Percentiles rank a stretch among this genome's conserved stretches.
These are phyloP conservation scores for Oryzias sinensis DNA, from an alignment of 2,797 vertebrate genomes.

Conservation along the genomic window DNA sequence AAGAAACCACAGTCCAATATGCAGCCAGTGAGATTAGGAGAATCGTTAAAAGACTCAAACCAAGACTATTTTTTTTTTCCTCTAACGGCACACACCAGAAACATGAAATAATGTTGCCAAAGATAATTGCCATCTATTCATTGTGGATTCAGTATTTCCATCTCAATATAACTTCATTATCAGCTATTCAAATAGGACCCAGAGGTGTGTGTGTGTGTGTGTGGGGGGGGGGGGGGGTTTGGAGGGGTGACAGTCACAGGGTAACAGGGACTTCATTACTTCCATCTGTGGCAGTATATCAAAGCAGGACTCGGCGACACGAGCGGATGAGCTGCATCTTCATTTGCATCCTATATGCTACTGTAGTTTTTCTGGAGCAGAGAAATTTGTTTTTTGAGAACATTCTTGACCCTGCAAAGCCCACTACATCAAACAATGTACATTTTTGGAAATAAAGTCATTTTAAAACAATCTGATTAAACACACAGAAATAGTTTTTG, in stretches of 20 bases:
- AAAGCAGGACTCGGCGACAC: slow-evolving; percentile 17
- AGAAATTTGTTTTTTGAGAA: neutral
- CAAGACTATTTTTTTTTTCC: neutral
- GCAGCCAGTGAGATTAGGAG: too few species aligned
- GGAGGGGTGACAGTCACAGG: neutral
- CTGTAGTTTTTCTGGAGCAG: neutral
- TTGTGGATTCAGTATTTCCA: slow-evolving; percentile 21
- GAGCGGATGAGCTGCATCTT: neutral
- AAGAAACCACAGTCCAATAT: neutral
- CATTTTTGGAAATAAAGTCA: too few species aligned
- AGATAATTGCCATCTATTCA: slow-evolving; percentile 23
- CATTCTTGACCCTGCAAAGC: too few species aligned
- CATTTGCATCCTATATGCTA: slow-evolving; percentile 4
- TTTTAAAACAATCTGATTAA: too few species aligned
- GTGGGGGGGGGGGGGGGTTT: too few species aligned
- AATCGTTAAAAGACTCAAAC: neutral
- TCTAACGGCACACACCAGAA: neutral
- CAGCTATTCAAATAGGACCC: slow-evolving; percentile 19
- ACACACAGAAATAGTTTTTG: too few species aligned
- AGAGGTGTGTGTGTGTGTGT: too few species aligned
- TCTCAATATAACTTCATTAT: slow-evolving; percentile 28
- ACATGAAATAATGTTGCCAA: slow-evolving; percentile 7
- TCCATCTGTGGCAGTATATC: slow-evolving; percentile 12
- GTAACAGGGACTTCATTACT: slow-evolving; percentile 26
- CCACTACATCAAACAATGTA: too few species aligned